A percentile compares a stretch with the other conserved stretches of the same genome.
Evolutionary conservation across 2,113 vertebrate genomes (phyloP).

Genomic region (Sylvia atricapilla): DNA sequence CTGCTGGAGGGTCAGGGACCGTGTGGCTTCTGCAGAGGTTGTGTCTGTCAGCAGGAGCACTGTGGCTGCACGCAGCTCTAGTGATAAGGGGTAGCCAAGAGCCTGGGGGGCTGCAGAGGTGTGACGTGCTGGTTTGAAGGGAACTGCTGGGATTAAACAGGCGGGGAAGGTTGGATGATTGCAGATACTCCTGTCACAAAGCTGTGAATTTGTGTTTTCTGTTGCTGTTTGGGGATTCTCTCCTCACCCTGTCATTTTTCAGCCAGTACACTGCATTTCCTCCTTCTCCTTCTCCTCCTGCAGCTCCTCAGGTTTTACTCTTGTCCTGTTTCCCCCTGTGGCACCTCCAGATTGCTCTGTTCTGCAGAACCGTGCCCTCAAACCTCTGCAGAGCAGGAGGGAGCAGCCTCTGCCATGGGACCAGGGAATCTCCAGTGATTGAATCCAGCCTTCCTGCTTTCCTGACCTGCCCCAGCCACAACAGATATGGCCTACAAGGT

Average conservation of each 20-base stretch:
- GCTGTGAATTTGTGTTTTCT: not conserved
- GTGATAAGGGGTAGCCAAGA: not conserved
- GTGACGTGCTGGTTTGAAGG: not conserved
- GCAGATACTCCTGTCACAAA: not conserved
- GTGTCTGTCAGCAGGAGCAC: not conserved
- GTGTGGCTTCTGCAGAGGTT: not conserved
- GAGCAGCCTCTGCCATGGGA: not conserved
- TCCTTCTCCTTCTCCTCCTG: not conserved
- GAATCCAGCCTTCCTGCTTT: not conserved
- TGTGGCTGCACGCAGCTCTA: accelerated
- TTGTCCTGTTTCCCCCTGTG: not conserved
- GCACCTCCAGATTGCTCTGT: not conserved
- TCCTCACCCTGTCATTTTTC: not conserved
- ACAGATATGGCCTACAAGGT: not conserved
- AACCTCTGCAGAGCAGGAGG: not conserved
- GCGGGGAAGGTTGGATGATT: not conserved
- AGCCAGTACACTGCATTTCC: not conserved
- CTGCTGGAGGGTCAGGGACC: not conserved
- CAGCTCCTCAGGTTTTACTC: not conserved
- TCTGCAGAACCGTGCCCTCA: not conserved
- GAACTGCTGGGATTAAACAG: not conserved
- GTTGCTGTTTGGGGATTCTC: not conserved
- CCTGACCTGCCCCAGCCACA: not conserved
- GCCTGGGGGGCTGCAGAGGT: not conserved
- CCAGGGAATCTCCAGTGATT: not conserved